A percentile compares a stretch with the other conserved stretches of the same genome.
phyloP scores from a whole-genome alignment of 2,113 vertebrate species.

The Alouatta palliata region DNA sequence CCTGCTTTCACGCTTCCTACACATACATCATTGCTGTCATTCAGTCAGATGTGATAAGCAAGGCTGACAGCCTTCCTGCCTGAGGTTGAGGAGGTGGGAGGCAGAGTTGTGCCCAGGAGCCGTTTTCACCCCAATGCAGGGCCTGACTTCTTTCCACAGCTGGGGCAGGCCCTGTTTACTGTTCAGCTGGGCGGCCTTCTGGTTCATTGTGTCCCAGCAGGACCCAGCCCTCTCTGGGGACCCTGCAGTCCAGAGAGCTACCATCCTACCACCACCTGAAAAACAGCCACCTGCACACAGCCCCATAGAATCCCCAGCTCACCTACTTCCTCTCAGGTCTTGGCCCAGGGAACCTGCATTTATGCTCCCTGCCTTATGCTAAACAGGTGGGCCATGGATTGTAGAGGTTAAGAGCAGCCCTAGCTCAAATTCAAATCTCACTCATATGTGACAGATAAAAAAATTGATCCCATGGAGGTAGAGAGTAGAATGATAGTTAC shows the following conservation, averaged over 20 bases:
- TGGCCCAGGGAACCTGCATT: not conserved
- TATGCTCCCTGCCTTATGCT: not conserved
- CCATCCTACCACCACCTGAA: not conserved
- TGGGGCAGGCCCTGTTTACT: not conserved
- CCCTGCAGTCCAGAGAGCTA: not conserved
- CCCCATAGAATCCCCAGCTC: not conserved
- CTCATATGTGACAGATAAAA: too few relatives aligned
- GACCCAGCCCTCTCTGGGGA: rapidly evolving
- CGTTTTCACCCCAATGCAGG: not conserved
- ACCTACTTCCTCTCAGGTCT: not conserved
- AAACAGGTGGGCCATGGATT: not conserved
- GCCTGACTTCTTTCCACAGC: not conserved
- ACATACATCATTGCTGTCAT: not conserved
- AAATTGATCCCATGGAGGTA: too few relatives aligned
- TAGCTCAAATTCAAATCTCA: not conserved
- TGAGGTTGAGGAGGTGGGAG: constrained; percentile 49
- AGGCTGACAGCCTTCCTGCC: constrained; percentile 66
- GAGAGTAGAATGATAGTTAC: too few relatives aligned
- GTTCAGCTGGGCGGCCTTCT: not conserved
- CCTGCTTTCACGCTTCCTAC: constrained; percentile 49
- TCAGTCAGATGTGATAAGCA: constrained; percentile 35
- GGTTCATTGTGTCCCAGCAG: not conserved
- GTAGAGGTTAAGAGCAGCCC: not conserved
- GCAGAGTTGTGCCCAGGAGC: constrained; percentile 4
- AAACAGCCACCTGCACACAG: not conserved